Percentiles rank a stretch among this genome's conserved stretches.
Conservation (phyloP, 2,113 vertebrate genomes). For the Oxygymnocypris stewartii region DNA sequence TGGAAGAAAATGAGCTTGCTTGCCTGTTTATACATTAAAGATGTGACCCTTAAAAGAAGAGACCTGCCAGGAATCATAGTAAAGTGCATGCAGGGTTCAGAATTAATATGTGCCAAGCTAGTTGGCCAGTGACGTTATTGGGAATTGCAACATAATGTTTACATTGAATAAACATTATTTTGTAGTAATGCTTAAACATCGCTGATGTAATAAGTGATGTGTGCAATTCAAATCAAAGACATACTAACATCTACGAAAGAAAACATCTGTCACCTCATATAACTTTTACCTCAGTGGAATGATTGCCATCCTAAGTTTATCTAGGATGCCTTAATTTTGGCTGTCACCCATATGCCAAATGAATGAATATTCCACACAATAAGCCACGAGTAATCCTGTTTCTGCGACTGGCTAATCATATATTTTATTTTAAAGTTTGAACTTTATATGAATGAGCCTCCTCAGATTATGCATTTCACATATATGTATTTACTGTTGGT, state of each 20-base stretch:
- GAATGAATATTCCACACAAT: not conserved
- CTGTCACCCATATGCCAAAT: not conserved
- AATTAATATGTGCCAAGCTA: not conserved
- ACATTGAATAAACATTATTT: not conserved
- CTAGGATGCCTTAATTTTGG: not conserved
- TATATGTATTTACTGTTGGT: not conserved
- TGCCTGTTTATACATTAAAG: constrained; percentile 58
- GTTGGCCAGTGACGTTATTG: not conserved
- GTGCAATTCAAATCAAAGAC: not conserved
- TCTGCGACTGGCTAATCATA: not conserved
- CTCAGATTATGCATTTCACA: not conserved
- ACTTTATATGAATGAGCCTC: not conserved
- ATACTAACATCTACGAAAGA: not conserved
- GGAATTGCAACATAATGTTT: not conserved
- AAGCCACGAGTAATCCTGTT: not conserved
- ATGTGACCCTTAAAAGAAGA: constrained; percentile 58
- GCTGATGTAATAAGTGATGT: not conserved
- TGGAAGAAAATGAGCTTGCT: constrained; percentile 50
- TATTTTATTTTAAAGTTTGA: not conserved
- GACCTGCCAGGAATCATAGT: constrained; percentile 37
- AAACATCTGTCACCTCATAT: not conserved
- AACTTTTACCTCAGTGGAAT: not conserved
- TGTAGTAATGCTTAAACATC: not conserved
- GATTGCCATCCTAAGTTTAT: not conserved
- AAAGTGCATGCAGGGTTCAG: constrained; percentile 30